phyloP scores from a whole-genome alignment of 1,140 invertebrate genomes.

The Chrysomallon squamiferum region DNA sequence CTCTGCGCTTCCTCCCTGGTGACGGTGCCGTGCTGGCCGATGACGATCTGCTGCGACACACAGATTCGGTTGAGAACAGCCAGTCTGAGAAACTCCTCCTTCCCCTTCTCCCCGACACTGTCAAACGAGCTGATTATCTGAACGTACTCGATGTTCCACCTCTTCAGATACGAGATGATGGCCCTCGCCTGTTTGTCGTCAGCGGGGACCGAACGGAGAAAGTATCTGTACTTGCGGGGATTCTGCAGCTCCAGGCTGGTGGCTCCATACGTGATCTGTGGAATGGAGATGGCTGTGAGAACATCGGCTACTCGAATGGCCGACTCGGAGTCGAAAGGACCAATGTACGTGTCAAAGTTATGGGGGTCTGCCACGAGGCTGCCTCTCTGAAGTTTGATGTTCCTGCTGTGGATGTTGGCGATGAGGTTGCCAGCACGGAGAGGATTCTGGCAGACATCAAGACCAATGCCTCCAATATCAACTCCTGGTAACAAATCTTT shows the following conservation, averaged over 20 bases:
- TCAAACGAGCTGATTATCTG: conserved; percentile 51
- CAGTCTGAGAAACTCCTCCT: conserved; percentile 46
- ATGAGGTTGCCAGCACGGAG: conserved; percentile 53
- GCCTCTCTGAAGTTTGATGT: conserved; percentile 28
- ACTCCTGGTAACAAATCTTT: conserved; percentile 35
- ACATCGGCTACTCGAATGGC: conserved; percentile 76
- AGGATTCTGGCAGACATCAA: conserved; percentile 56
- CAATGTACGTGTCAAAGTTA: conserved; percentile 53
- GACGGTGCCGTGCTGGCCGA: conserved; percentile 39
- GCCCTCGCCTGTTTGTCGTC: conserved; percentile 82
- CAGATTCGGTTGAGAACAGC: conserved; percentile 53
- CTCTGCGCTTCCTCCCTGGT: conserved; percentile 30
- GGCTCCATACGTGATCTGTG: conserved; percentile 77
- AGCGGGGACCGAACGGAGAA: conserved; percentile 81
- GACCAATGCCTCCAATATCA: conserved; percentile 43
- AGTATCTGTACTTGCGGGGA: conserved; percentile 71
- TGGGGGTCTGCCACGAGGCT: conserved; percentile 33
- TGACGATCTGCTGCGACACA: conserved; percentile 42
- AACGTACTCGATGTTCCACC: conserved; percentile 49
- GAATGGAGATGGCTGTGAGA: conserved; percentile 72
- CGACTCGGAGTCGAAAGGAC: conserved; percentile 67
- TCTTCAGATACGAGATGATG: conserved; percentile 65
- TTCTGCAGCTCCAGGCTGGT: conserved; percentile 68
- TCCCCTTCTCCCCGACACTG: conserved; percentile 37
- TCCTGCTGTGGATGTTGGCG: conserved; percentile 53